Conservation (phyloP, 2,113 vertebrate genomes). For the Empidonax traillii region DNA sequence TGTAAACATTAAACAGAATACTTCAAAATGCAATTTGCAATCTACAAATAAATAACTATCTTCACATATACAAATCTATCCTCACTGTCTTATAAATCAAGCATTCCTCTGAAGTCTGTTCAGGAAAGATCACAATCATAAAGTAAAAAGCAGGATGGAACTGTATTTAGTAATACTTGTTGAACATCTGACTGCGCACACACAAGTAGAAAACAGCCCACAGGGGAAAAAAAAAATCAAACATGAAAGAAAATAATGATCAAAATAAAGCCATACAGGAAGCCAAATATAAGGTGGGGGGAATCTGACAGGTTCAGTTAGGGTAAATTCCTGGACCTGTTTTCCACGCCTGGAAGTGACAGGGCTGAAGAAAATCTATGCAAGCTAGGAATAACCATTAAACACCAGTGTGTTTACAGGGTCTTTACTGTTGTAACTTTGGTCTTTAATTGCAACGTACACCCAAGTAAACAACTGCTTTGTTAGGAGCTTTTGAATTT, state of each 20-base stretch:
- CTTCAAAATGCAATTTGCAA: slow-evolving; percentile 27
- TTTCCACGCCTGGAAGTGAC: neutral
- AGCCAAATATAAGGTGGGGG: neutral
- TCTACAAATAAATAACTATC: neutral
- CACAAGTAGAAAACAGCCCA: neutral
- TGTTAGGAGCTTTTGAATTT: neutral
- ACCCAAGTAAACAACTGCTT: neutral
- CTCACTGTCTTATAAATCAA: neutral
- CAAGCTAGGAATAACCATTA: neutral
- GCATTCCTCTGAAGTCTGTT: neutral
- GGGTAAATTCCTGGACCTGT: neutral
- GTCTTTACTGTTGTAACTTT: neutral
- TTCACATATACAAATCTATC: neutral
- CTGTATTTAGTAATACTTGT: neutral
- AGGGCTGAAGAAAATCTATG: neutral
- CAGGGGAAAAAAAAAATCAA: neutral
- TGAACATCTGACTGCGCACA: neutral
- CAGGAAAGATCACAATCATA: neutral
- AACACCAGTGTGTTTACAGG: neutral
- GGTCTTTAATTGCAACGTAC: neutral
- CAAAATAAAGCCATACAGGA: neutral
- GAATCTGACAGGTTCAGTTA: neutral
- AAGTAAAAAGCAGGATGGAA: neutral
- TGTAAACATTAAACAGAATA: slow-evolving; percentile 67
- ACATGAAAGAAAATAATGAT: neutral